Conservation (phyloP, 2,113 vertebrate species). For the Geothlypis trichas region DNA sequence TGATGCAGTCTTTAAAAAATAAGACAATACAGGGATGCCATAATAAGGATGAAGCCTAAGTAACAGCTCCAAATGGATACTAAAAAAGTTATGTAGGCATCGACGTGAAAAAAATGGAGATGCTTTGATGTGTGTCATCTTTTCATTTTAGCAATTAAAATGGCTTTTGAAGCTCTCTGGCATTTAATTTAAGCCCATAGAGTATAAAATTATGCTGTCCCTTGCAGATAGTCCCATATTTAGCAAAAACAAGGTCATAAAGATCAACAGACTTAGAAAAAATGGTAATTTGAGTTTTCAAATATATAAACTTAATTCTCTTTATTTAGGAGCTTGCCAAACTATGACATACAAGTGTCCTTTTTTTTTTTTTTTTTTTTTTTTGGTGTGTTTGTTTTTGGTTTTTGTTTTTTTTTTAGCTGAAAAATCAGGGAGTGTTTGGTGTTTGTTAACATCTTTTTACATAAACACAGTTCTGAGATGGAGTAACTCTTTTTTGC, state of each 20-base stretch:
- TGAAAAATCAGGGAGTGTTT: neutral
- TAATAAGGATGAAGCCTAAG: constrained; percentile 36
- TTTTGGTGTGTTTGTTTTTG: too few relatives aligned
- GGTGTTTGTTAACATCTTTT: neutral
- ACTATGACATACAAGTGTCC: neutral
- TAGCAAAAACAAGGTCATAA: constrained; percentile 65
- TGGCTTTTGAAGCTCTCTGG: constrained; percentile 71
- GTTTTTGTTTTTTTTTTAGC: neutral
- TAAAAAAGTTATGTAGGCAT: constrained; percentile 47
- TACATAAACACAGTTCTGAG: neutral
- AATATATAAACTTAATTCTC: constrained; percentile 27
- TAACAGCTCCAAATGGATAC: constrained; percentile 59
- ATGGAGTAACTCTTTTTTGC: neutral
- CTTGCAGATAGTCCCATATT: constrained; percentile 62
- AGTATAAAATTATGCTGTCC: constrained; percentile 64
- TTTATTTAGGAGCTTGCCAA: constrained; percentile 42
- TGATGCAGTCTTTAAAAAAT: neutral
- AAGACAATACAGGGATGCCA: neutral
- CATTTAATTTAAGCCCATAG: constrained; percentile 66
- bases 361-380: neutral
- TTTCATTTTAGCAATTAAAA: constrained; percentile 75
- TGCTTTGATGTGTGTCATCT: constrained; percentile 70
- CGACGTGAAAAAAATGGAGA: constrained; percentile 46
- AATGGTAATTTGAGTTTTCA: constrained; percentile 54
- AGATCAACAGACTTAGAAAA: constrained; percentile 60